phyloP scores from a whole-genome alignment of 2,888 invertebrate species.

The Eupithecia dodoneata region DNA sequence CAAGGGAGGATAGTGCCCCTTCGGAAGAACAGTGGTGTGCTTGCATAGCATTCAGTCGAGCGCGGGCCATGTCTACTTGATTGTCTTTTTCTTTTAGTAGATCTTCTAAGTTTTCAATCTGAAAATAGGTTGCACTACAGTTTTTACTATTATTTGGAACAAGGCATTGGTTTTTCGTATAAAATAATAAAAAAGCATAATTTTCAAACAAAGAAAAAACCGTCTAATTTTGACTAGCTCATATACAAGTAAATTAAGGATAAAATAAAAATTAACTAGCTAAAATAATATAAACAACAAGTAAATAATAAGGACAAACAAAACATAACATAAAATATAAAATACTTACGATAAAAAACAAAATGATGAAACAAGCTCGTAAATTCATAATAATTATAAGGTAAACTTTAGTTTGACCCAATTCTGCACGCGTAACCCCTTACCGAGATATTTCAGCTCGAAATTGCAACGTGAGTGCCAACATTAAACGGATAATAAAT shows the following conservation, averaged over 20 bases:
- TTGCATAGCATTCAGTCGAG: constrained; percentile 95
- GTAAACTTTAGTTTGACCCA: constrained; percentile 32
- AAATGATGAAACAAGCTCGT: constrained; percentile 36
- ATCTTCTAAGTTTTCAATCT: constrained; percentile 99
- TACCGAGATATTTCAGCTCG: constrained; percentile 34
- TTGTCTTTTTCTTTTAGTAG: constrained; percentile 98
- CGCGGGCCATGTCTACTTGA: constrained; percentile 97
- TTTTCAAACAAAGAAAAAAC: constrained; percentile 32
- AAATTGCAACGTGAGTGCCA: constrained; percentile 29
- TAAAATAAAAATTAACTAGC: not conserved
- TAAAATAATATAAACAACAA: not conserved
- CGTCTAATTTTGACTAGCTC: not conserved
- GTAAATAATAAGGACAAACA: not conserved
- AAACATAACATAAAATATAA: constrained; percentile 38
- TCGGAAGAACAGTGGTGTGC: constrained; percentile 97
- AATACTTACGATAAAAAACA: constrained; percentile 53
- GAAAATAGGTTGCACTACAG: constrained; percentile 51
- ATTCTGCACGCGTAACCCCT: constrained; percentile 26
- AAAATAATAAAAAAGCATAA: constrained; percentile 31
- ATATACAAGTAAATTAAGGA: too few species aligned
- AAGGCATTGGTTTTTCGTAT: constrained; percentile 32
- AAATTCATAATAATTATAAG: constrained; percentile 15
- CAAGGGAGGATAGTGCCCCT: constrained; percentile 95
- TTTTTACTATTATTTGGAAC: constrained; percentile 2
- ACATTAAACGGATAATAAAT: constrained; percentile 37